These are phyloP conservation scores for Linurgus olivaceus DNA, from an alignment of 2,797 vertebrate species.

Conservation along the genomic window DNA sequence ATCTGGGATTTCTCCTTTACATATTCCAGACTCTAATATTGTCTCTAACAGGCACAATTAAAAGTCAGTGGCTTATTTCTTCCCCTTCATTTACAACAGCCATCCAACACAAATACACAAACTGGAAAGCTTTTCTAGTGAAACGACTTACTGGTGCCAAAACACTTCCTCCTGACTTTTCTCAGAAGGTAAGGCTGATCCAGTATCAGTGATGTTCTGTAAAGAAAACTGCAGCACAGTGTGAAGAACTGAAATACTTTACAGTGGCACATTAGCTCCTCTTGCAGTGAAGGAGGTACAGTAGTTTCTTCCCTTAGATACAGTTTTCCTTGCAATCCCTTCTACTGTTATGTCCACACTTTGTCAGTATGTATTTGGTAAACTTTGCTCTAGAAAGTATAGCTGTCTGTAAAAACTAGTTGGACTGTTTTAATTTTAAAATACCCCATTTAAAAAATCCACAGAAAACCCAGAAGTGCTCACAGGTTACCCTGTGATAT, in stretches of 20 bases:
- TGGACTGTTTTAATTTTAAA: background rate
- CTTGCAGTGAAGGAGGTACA: background rate
- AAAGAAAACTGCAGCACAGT: background rate
- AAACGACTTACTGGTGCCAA: conserved; percentile 99
- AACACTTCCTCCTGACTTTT: conserved; percentile 96
- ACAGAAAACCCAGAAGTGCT: background rate
- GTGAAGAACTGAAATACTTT: conserved; percentile 21
- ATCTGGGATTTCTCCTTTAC: conserved; percentile 51
- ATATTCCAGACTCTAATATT: conserved; percentile 27
- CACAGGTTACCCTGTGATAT: background rate
- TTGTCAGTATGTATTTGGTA: background rate
- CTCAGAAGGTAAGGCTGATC: conserved; percentile 84
- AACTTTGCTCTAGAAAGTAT: background rate
- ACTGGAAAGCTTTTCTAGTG: conserved; percentile 98
- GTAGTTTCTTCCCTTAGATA: background rate
- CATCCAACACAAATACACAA: conserved; percentile 97
- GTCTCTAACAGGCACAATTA: conserved; percentile 20
- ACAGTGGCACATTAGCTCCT: background rate
- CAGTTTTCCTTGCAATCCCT: background rate
- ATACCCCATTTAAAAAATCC: background rate
- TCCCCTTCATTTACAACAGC: conserved; percentile 77
- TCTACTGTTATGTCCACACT: background rate
- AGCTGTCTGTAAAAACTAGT: background rate
- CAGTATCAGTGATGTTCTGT: background rate
- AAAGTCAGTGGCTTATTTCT: conserved; percentile 51